Evolutionary conservation across 2,797 vertebrate genomes (phyloP).

Genomic region (Falco rusticolus): DNA sequence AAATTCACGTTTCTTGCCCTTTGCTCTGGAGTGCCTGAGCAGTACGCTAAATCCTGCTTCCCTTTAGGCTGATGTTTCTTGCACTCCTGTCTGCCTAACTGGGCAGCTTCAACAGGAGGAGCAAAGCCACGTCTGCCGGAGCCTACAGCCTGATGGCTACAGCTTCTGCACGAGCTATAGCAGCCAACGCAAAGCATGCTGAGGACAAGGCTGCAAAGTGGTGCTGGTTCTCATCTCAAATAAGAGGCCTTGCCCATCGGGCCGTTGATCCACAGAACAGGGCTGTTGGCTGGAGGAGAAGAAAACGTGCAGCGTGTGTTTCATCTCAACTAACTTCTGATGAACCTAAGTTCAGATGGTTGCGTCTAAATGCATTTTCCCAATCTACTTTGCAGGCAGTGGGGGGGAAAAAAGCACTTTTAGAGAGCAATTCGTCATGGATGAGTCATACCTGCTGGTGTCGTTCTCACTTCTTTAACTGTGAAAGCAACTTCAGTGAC

Average conservation of each 20-base stretch:
- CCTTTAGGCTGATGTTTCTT: background rate
- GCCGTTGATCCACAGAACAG: background rate
- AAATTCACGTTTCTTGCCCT: background rate
- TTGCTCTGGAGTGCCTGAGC: background rate
- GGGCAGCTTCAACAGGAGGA: background rate
- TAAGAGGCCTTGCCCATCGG: background rate
- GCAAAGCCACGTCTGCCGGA: background rate
- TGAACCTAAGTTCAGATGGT: background rate
- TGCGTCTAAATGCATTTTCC: background rate
- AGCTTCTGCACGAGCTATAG: background rate
- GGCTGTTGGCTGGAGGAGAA: background rate
- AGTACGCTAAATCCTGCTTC: background rate
- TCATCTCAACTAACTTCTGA: background rate
- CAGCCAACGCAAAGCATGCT: background rate
- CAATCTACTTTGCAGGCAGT: background rate
- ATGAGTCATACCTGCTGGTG: background rate
- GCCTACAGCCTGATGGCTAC: background rate
- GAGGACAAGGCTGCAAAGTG: rapidly evolving
- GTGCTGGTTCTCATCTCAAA: background rate
- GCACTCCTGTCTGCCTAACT: background rate
- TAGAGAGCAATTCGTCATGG: background rate
- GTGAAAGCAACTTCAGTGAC: background rate
- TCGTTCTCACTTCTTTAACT: background rate
- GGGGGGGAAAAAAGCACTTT: rapidly evolving
- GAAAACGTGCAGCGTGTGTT: background rate